Evolutionary conservation across 2,888 invertebrate species (phyloP).

Genomic region (Leptopilina myrica): DNA sequence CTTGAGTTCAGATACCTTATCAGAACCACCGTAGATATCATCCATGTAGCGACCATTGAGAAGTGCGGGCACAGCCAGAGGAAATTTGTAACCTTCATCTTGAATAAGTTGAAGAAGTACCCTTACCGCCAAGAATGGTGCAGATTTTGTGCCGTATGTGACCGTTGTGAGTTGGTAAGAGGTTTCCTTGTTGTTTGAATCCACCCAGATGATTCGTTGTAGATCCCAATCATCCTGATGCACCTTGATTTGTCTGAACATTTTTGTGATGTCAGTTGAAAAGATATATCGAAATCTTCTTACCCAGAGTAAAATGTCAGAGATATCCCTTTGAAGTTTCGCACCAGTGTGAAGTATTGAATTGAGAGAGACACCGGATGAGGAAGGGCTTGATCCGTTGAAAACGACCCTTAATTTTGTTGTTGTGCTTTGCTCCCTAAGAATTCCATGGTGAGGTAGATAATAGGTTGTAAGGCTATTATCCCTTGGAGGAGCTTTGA

Average conservation of each 20-base stretch:
- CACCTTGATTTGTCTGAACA: background rate
- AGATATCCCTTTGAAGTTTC: background rate
- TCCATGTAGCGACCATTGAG: slow-evolving; percentile 42
- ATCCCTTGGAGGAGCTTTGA: background rate
- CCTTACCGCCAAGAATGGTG: background rate
- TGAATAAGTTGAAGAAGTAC: background rate
- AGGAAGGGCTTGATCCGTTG: background rate
- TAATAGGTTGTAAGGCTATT: background rate
- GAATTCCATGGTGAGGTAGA: background rate
- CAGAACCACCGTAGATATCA: slow-evolving; percentile 34
- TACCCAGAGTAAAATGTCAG: background rate
- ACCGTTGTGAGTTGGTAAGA: slow-evolving; percentile 1
- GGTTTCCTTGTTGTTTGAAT: background rate
- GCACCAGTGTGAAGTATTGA: background rate
- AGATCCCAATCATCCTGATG: background rate
- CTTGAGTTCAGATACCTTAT: background rate
- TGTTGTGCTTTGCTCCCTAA: background rate
- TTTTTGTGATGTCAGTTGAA: slow-evolving; percentile 1
- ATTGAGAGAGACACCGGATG: background rate
- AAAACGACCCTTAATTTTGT: background rate
- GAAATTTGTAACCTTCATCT: slow-evolving; percentile 18
- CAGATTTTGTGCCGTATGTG: background rate
- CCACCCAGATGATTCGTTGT: background rate
- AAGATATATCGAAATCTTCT: background rate
- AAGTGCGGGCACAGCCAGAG: slow-evolving; percentile 32